phyloP scores from a whole-genome alignment of 2,113 vertebrate species.

The Boleophthalmus pectinirostris region DNA sequence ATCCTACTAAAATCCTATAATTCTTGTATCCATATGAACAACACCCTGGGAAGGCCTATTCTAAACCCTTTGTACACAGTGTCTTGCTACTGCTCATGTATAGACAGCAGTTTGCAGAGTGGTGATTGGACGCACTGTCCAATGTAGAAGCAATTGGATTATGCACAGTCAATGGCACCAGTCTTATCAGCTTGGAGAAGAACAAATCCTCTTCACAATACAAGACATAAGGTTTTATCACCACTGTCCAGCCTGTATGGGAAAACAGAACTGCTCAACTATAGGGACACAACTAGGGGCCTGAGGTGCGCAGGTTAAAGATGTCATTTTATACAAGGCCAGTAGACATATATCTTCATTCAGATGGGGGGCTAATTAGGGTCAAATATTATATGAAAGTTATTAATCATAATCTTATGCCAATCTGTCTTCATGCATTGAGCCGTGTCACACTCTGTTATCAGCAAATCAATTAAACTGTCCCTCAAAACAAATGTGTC shows the following conservation, averaged over 20 bases:
- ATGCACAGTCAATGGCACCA: conserved; percentile 36
- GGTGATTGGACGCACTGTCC: conserved; percentile 16
- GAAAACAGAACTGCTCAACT: conserved; percentile 30
- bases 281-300: conserved; percentile 32
- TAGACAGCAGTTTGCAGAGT: conserved; percentile 9
- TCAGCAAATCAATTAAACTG: conserved; percentile 19
- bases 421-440: background rate
- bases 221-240: conserved; percentile 63
- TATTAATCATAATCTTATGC: conserved; percentile 5
- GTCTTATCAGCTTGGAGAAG: conserved; percentile 45
- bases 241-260: conserved; percentile 59
- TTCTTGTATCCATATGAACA: background rate
- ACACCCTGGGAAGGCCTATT: background rate
- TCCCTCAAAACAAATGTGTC: conserved; percentile 10
- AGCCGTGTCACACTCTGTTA: conserved; percentile 5
- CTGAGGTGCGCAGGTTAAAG: conserved; percentile 26
- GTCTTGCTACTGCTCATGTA: background rate
- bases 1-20: background rate
- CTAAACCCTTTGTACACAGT: background rate
- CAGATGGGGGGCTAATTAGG: background rate
- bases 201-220: conserved; percentile 53
- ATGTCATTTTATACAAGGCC: conserved; percentile 28
- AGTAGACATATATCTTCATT: conserved; percentile 2
- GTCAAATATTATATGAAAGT: conserved; percentile 2
- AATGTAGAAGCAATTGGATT: conserved; percentile 55